Evolutionary conservation across 30 jellyfish, hydroid and myxozoan genomes (phyloP).

Genomic region (Turritopsis rubra): DNA sequence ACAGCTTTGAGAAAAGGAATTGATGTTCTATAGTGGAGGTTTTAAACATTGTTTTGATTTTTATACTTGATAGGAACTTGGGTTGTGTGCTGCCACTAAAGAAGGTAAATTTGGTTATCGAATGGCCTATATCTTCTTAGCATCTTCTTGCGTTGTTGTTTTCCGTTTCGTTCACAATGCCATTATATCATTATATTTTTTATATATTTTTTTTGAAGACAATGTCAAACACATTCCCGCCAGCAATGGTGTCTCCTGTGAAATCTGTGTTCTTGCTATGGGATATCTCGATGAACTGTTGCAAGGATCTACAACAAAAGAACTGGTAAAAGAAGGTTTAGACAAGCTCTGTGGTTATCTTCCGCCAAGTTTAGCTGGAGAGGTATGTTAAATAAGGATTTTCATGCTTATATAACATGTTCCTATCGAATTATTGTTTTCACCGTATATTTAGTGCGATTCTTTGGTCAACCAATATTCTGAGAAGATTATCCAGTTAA

Average conservation of each 20-base stretch:
- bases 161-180: not conserved
- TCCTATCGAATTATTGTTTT: not conserved
- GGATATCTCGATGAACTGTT: conserved; percentile 16
- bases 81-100: not conserved
- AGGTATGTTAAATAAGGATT: not conserved
- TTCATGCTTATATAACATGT: not conserved
- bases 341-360: conserved; percentile 27
- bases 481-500: not conserved
- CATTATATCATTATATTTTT: not conserved
- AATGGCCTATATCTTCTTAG: too few relatives aligned
- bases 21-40: not conserved
- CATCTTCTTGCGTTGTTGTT: not conserved
- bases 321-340: conserved; percentile 9
- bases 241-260: conserved; percentile 26
- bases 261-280: conserved; percentile 25
- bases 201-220: not conserved
- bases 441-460: not conserved
- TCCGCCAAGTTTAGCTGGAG: not conserved
- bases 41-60: not conserved
- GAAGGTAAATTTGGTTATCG: too few relatives aligned
- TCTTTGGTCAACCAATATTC: conserved; percentile 7
- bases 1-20: not conserved
- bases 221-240: not conserved
- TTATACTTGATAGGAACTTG: not conserved
- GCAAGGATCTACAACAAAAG: conserved; percentile 27